These are phyloP conservation scores for Cyprinodon diabolis DNA, from an alignment of 2,797 vertebrate species.

Conservation along the genomic window DNA sequence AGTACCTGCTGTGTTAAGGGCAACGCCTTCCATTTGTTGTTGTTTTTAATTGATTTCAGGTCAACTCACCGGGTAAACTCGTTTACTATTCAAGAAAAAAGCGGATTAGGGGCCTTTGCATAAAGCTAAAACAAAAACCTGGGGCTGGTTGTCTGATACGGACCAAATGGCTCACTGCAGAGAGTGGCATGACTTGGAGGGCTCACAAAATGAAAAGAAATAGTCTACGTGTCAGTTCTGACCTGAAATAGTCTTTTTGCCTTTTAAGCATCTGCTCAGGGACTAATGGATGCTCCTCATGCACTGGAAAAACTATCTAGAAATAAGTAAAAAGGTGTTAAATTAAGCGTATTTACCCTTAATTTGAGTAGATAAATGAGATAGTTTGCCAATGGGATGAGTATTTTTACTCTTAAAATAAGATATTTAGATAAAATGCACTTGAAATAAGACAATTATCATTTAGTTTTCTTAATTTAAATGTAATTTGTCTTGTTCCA, in stretches of 20 bases:
- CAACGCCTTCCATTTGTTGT: slow-evolving; percentile 31
- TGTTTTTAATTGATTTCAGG: slow-evolving; percentile 36
- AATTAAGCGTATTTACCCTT: too few relatives aligned
- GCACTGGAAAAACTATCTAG: too few relatives aligned
- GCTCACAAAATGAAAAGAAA: background rate
- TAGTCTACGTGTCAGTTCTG: background rate
- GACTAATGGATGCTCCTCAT: background rate
- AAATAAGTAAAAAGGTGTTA: too few relatives aligned
- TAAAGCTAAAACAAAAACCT: background rate
- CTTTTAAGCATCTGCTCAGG: background rate
- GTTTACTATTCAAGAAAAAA: slow-evolving; percentile 37
- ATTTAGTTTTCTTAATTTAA: too few relatives aligned
- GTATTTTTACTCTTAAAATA: too few relatives aligned
- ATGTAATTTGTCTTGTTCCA: too few relatives aligned
- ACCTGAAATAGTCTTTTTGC: background rate
- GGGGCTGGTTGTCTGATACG: background rate
- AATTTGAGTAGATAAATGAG: too few relatives aligned
- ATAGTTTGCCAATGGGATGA: too few relatives aligned
- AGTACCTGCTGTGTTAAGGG: slow-evolving; percentile 19
- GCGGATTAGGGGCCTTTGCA: background rate
- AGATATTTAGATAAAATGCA: too few relatives aligned
- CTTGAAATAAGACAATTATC: too few relatives aligned
- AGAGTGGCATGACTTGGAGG: background rate
- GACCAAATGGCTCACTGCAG: background rate
- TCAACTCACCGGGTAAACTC: slow-evolving; percentile 37